Evolutionary conservation across 1,140 invertebrate species (phyloP).

Genomic region (Leptinotarsa lineolata): DNA sequence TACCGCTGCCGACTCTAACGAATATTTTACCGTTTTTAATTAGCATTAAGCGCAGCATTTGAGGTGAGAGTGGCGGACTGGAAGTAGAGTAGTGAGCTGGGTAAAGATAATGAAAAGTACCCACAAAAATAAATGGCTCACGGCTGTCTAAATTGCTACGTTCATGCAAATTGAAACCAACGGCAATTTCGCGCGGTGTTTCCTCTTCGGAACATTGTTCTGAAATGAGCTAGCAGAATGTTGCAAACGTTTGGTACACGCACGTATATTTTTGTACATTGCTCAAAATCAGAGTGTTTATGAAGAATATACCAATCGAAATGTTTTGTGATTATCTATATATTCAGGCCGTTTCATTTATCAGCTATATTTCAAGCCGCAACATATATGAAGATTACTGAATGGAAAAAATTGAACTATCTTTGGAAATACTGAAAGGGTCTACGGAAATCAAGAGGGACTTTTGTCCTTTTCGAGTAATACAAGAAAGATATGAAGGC

Average conservation of each 20-base stretch:
- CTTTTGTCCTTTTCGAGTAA: no score
- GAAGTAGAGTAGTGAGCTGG: background rate
- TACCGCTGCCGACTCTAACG: background rate
- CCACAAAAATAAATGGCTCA: conserved; percentile 8
- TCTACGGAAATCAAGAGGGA: no score
- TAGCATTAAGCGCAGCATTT: background rate
- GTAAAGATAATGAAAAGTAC: conserved; percentile 5
- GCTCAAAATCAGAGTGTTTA: no score
- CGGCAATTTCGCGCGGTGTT: background rate
- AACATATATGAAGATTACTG: no score
- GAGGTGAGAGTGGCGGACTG: background rate
- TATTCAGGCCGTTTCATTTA: no score
- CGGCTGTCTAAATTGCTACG: background rate
- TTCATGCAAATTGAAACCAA: conserved; percentile 8
- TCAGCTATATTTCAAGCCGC: no score
- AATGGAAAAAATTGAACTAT: no score
- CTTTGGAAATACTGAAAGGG: no score
- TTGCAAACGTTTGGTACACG: background rate
- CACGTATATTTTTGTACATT: background rate
- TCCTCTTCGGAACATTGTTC: background rate
- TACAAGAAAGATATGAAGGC: no score
- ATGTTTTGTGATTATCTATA: no score
- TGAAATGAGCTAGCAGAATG: background rate
- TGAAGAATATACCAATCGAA: no score
- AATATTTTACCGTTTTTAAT: conserved; percentile 3